A percentile compares a stretch with the other conserved stretches of the same genome.
Conservation (phyloP, 2,113 vertebrate species). For the Enhydra lutris region DNA sequence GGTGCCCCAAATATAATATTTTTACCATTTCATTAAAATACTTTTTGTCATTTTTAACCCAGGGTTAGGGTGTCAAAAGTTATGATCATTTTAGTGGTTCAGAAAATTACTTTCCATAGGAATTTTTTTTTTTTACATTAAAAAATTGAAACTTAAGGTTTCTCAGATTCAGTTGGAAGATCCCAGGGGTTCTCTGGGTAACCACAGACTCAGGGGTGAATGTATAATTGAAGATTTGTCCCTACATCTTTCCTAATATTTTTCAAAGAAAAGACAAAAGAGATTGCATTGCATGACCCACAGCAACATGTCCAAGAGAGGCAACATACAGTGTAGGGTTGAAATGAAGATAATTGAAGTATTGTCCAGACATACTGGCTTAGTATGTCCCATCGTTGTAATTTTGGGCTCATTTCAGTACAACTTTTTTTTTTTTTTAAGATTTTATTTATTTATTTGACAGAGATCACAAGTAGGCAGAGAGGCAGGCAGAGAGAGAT, state of each 20-base stretch:
- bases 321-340: neutral
- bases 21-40: neutral
- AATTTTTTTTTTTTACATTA: neutral
- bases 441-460: neutral
- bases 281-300: neutral
- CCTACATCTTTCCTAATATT: neutral
- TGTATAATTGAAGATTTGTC: neutral
- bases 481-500: no score
- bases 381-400: neutral
- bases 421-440: neutral
- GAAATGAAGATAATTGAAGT: neutral
- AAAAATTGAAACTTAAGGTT: neutral
- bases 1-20: no score
- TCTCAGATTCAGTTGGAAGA: neutral
- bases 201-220: neutral
- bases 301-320: neutral
- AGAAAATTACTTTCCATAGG: neutral
- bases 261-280: neutral
- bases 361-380: neutral
- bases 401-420: neutral
- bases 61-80: neutral
- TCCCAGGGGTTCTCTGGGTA: neutral
- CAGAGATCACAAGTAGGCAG: no score
- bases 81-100: neutral
- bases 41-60: neutral